Evolutionary conservation across 2,113 vertebrate species (phyloP).

Genomic region (Opisthocomus hoazin): DNA sequence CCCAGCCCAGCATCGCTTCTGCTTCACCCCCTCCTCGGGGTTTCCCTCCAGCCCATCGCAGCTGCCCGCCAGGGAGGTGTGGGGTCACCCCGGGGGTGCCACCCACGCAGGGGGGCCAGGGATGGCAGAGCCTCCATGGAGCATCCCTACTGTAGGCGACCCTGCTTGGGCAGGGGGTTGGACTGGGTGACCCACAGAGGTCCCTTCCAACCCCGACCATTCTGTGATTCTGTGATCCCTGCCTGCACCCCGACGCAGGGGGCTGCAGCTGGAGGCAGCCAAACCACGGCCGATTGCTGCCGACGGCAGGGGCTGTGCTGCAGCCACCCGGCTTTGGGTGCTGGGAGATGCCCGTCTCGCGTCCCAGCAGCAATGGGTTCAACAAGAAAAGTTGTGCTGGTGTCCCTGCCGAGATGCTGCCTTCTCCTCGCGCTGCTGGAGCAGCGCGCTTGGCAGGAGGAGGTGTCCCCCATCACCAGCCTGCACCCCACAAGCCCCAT

Average conservation of each 20-base stretch:
- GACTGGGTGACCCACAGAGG: too few relatives aligned
- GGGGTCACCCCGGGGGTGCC: background rate
- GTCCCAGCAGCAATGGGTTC: background rate
- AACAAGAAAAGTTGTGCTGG: background rate
- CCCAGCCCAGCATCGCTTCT: background rate
- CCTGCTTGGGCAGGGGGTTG: too few relatives aligned
- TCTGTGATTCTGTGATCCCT: too few relatives aligned
- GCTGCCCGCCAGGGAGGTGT: background rate
- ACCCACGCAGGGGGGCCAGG: background rate
- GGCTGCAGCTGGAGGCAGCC: background rate
- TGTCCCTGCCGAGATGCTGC: background rate
- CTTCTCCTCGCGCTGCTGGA: background rate
- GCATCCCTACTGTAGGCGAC: too few relatives aligned
- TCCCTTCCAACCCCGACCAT: too few relatives aligned
- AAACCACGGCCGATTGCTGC: background rate
- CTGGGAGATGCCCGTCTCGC: rapidly evolving
- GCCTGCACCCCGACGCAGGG: background rate
- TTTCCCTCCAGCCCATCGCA: background rate
- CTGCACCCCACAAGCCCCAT: background rate
- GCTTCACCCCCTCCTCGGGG: background rate
- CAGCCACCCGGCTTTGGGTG: background rate
- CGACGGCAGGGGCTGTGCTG: background rate
- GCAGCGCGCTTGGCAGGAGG: too few relatives aligned
- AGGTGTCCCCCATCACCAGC: too few relatives aligned
- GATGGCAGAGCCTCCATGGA: background rate